Conservation (phyloP, 2,113 vertebrate species). For the Lipotes vexillifer region DNA sequence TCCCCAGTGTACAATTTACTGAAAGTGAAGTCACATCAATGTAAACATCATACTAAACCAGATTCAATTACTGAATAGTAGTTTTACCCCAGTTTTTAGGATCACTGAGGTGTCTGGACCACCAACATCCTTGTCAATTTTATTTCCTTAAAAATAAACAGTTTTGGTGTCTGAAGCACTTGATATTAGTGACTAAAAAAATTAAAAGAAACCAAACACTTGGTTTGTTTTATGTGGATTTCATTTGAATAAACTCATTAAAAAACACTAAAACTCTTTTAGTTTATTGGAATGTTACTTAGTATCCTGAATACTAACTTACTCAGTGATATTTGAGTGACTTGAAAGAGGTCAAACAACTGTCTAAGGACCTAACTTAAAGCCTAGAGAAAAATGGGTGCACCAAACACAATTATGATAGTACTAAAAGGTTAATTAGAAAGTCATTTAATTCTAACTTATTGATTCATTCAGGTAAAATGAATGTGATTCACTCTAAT, state of each 20-base stretch:
- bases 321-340: neutral
- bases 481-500: neutral
- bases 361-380: neutral
- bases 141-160: conserved; percentile 42
- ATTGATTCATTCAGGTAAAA: neutral
- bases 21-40: conserved; percentile 28
- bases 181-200: neutral
- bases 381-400: neutral
- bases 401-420: neutral
- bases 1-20: neutral
- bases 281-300: neutral
- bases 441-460: neutral
- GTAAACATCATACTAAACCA: conserved; percentile 6
- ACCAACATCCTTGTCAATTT: neutral
- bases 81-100: neutral
- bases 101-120: neutral
- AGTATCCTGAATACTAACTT: neutral
- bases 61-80: neutral
- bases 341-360: neutral
- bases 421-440: neutral
- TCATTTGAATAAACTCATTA: conserved; percentile 17
- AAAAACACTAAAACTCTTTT: neutral
- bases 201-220: neutral
- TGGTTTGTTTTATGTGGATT: conserved; percentile 27
- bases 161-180: neutral